Conservation (phyloP, 2,113 vertebrate genomes). For the Alouatta palliata region DNA sequence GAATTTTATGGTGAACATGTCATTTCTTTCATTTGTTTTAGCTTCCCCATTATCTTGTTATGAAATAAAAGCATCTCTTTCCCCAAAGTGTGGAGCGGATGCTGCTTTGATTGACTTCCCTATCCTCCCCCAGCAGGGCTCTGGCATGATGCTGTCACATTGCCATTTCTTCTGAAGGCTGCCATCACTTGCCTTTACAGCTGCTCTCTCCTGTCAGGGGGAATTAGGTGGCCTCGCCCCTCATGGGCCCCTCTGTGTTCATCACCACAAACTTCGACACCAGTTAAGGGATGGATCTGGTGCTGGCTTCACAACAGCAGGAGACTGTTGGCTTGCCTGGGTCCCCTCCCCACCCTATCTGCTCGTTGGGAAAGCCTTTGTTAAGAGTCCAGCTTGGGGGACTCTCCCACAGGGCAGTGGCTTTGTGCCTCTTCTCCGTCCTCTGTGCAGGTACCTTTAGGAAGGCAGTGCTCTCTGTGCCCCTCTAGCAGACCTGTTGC, state of each 20-base stretch:
- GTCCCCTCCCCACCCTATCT: no score
- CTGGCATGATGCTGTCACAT: fast-evolving
- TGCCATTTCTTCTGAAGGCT: neutral
- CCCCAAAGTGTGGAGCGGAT: neutral
- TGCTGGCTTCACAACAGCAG: neutral
- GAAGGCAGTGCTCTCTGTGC: fast-evolving
- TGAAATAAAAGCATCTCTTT: neutral
- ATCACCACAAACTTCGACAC: neutral
- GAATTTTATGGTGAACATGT: neutral
- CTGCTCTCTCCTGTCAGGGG: neutral
- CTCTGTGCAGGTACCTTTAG: neutral
- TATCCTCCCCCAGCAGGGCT: neutral
- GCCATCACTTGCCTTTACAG: neutral
- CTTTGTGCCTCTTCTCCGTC: neutral
- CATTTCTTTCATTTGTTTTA: neutral
- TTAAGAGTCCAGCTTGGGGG: neutral
- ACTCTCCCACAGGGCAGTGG: fast-evolving
- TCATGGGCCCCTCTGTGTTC: neutral
- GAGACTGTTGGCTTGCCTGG: neutral
- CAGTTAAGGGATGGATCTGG: no score
- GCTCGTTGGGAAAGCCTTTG: neutral
- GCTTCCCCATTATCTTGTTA: neutral
- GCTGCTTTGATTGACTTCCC: neutral
- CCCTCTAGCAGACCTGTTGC: neutral
- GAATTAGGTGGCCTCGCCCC: neutral